These are phyloP conservation scores for Panthera leo DNA, from an alignment of 2,113 vertebrate species.

Conservation along the genomic window DNA sequence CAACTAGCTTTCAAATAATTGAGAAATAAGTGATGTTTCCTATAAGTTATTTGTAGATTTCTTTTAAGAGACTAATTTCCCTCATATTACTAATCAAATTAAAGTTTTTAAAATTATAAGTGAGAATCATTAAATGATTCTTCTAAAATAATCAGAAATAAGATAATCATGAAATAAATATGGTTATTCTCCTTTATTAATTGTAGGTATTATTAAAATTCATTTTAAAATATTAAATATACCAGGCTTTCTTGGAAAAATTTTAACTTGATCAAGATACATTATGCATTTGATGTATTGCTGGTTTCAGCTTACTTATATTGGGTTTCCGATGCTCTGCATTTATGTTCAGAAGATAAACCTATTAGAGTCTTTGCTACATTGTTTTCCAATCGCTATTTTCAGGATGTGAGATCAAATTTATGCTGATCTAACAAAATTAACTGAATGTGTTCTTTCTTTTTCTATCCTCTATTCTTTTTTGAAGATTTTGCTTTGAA, in stretches of 20 bases:
- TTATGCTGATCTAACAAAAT: not conserved
- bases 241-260: not conserved
- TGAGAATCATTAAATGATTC: not conserved
- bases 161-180: not conserved
- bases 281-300: not conserved
- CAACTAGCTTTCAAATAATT: not conserved
- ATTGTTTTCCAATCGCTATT: not conserved
- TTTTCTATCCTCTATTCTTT: not conserved
- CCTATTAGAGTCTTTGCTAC: not conserved
- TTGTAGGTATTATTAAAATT: not conserved
- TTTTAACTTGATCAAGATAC: not conserved
- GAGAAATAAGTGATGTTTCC: not conserved
- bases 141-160: not conserved
- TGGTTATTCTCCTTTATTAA: not conserved
- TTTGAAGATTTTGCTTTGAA: not conserved
- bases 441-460: not conserved
- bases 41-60: not conserved
- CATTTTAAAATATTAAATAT: not conserved
- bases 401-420: not conserved
- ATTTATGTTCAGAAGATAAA: not conserved
- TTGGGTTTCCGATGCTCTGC: not conserved
- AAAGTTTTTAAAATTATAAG: not conserved
- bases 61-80: not conserved
- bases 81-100: not conserved
- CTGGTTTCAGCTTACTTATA: not conserved